Base-by-base conservation (phyloP, 2,797 vertebrate genomes). In the Coracias cyanogaster region DNA sequence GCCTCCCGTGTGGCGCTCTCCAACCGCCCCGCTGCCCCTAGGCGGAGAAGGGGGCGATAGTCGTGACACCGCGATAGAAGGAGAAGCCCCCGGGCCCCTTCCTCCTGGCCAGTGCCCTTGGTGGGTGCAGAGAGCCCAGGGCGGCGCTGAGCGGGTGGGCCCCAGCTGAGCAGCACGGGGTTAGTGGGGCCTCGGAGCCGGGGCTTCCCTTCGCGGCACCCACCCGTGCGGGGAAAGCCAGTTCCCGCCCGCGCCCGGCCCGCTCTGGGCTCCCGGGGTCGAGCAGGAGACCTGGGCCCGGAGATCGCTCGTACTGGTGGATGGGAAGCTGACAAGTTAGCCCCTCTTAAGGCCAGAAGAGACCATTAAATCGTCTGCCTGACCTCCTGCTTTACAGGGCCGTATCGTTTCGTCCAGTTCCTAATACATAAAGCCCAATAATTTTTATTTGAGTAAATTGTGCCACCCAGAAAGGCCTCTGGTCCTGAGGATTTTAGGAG, bases 1-100 rank as follows among this genome's bases (percentile, higher is more conserved):
- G 10, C 5, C 4, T 25, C 10, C 25, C 7, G 3, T 8, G 25
- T 13, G 5, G 17, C 10, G 49, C 29, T 89, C 21, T 61, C 29
- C 25, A 33, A 26, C 37, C 25, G 5, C 31, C 57, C 48, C 39
- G 10, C 77, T 58, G 57, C 29, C 74, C 24, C 21, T 60, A 1
- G 12, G 6, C 6, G 6, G 61, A 13, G 18, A 22, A 66, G 13
- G 22, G 21, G 51, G 28, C 16, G 7, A 5, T 2, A 35, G 20
- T 49, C 25, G 5, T 21, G 3, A 24, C 64, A 25, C 8, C 0
- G 25, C 13, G 1, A 2, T 5, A 46, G 51, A 2, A n/a, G 17
- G 22, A 52, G 48, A 1, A 0, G 3, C 8, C 22, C 21, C 46
- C 7, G 3, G 43, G 45, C 24, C 21, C 29, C 10, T 39, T 39